Evolutionary conservation across 2,113 vertebrate genomes (phyloP), one percentile per base, ranked within the genome.

Genomic region (Ploceus nigricollis): DNA sequence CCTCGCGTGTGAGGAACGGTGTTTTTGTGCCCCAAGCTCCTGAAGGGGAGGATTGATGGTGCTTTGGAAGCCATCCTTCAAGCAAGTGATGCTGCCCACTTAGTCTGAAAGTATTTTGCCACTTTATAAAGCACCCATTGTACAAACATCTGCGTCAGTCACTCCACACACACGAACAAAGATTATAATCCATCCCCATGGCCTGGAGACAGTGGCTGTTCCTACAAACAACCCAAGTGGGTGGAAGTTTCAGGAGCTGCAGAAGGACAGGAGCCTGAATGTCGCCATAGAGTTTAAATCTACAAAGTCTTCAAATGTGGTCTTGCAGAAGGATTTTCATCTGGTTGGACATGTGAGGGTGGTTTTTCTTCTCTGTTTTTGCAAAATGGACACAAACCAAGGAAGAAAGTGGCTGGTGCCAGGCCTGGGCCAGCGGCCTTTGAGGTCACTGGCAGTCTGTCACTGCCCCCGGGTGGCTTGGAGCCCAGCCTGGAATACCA

Each of bases 101-200:
- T 42, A 20, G 56, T 44, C n/a, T 51, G 60, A 51, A 58, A 70
- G 57, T 37, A 25, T 80, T 90, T 78, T 83, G 73, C 48, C 60
- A 2, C 33, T 78, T 87, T 57, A 92, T 95, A 94, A 94, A 91
- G 91, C 78, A 12, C 24, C 89, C 82, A 89, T 93, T 95, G 93
- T 94, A 65, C 50, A 78, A 42, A 77, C 30, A 35, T 91, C 73
- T 79, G 77, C 65, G 11, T 82, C 91, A 93, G 53, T 80, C 79
- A 11, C 90, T 93, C 75, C 64, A 13, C 56, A 16, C 33, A 15
- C 60, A 47, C 2, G 51, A 82, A 50, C 44, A 91, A 37, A 66
- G 61, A 39, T 47, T 53, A 42, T 18, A 53, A 56, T 51, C 82
- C 64, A 76, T 64, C 82, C 83, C 6, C 4, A 64, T 15, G 7